These are phyloP conservation scores for Zelostemma sp. DNA, from an alignment of 1,140 invertebrate species.

Conservation along the genomic window DNA sequence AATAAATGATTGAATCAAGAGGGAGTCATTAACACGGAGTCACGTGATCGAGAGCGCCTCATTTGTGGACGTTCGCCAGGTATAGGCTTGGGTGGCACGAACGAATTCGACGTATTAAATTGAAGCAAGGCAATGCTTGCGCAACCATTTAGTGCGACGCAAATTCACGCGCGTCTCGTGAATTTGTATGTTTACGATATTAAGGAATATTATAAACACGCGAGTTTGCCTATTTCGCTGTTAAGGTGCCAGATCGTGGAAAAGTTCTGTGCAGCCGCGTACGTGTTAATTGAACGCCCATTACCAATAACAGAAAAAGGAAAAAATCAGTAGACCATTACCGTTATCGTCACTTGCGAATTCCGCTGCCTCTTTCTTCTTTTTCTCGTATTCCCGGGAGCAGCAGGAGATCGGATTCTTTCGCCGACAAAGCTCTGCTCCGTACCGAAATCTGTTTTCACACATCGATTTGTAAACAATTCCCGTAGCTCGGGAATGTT, in stretches of 20 bases:
- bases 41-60: background rate
- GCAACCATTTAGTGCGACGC: slow-evolving; percentile 5
- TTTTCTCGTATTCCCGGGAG: background rate
- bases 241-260: slow-evolving; percentile 10
- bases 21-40: background rate
- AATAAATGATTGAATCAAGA: slow-evolving; percentile 3
- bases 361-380: background rate
- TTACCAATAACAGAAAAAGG: too few species aligned
- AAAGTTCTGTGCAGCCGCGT: background rate
- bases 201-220: slow-evolving; percentile 1
- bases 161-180: slow-evolving; percentile 1
- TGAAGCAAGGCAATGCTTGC: background rate
- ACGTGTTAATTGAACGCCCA: slow-evolving; percentile 52
- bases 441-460: background rate
- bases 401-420: background rate
- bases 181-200: slow-evolving; percentile 2
- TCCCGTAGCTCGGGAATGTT: background rate
- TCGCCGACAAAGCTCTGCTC: slow-evolving; percentile 5
- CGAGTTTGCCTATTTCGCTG: slow-evolving; percentile 1
- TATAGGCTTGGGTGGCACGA: background rate
- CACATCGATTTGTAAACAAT: slow-evolving; percentile 1
- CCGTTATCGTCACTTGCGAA: slow-evolving; percentile 46
- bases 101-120: slow-evolving; percentile 1
- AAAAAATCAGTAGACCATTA: too few species aligned
- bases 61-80: slow-evolving; percentile 2